Conservation (phyloP, 2,797 vertebrate genomes). For the Neostethus bicornis region DNA sequence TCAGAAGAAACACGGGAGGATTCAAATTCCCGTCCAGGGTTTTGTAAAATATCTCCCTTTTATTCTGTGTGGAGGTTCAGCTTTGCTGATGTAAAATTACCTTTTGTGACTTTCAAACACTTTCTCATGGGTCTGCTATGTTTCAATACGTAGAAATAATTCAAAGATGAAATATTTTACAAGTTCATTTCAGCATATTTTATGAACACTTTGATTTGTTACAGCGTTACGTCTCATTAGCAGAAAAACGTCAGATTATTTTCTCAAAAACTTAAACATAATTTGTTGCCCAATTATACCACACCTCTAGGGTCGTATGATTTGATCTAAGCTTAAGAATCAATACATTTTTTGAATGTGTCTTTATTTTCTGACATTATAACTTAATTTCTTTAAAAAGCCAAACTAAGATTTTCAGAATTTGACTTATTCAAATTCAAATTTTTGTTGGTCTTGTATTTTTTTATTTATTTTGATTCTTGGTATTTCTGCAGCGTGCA, state of each 20-base stretch:
- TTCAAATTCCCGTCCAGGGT: conserved; percentile 70
- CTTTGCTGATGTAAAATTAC: conserved; percentile 76
- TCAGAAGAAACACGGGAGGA: conserved; percentile 65
- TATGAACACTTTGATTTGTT: conserved; percentile 7
- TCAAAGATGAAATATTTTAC: conserved; percentile 51
- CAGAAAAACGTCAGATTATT: conserved; percentile 5
- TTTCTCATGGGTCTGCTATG: conserved; percentile 54
- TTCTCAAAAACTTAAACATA: conserved; percentile 5
- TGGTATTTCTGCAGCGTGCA: no score
- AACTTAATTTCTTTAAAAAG: no score
- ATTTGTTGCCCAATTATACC: background rate
- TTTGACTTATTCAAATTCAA: no score
- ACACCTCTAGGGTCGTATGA: no score
- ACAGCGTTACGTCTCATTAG: background rate
- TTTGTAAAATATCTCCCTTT: conserved; percentile 72
- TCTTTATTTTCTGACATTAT: no score
- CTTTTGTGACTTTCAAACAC: conserved; percentile 69
- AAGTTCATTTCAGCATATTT: conserved; percentile 48
- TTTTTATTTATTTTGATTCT: no score
- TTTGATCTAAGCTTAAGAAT: no score
- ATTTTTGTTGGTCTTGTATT: no score
- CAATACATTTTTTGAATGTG: no score
- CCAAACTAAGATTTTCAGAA: no score
- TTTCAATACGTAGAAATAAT: conserved; percentile 58
- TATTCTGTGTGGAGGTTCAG: conserved; percentile 59